Base-by-base conservation (phyloP, 2,113 vertebrate genomes). In the Panthera uncia region DNA sequence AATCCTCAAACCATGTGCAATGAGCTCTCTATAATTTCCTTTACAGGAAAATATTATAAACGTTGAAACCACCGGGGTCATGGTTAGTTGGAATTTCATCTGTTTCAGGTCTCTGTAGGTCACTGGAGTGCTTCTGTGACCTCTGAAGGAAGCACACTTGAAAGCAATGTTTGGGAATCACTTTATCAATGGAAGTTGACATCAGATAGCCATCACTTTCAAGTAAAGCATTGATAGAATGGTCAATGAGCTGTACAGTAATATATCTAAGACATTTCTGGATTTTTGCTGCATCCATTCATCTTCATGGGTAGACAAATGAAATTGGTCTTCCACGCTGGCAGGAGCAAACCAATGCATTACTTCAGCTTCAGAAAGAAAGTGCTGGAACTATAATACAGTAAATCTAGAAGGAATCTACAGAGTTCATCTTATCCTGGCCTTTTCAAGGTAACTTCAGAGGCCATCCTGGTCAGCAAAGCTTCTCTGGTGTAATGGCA, bases 131-230 rank as follows among this genome's bases (percentile, higher is more conserved):
- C 33, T 78, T 97, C 76, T 73, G 33, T 94, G 95, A 97, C 45
- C n/a, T 96, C 78, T 73, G 29, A 95, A 41, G 31, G 19, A 95
- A 48, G 57, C 29, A 73, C 41, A 82, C 33, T 68, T 78, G 38
- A 96, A 95, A 91, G 29, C 55, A 68, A 81, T 48, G 21, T 57
- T 95, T 88, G 71, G 33, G 50, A 65, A 96, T 94, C 41, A 84
- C 66, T 94, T 94, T 95, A 74, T 91, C 96, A 97, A 23, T 79
- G 89, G 68, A 80, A 96, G 19, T 65, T 96, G 96, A 82, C 94
- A 96, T 85, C 45, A 82, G 57, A 85, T 45, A 91, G 89, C 33
- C 71, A 96, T 93, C 68, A 81, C 23, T 88, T 89, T 94, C 80
- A 91, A 95, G 66, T 84, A 76, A 74, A 94, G 36, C 52, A 93